Conservation (phyloP, 2,113 vertebrate genomes). For the Halichoeres trimaculatus region DNA sequence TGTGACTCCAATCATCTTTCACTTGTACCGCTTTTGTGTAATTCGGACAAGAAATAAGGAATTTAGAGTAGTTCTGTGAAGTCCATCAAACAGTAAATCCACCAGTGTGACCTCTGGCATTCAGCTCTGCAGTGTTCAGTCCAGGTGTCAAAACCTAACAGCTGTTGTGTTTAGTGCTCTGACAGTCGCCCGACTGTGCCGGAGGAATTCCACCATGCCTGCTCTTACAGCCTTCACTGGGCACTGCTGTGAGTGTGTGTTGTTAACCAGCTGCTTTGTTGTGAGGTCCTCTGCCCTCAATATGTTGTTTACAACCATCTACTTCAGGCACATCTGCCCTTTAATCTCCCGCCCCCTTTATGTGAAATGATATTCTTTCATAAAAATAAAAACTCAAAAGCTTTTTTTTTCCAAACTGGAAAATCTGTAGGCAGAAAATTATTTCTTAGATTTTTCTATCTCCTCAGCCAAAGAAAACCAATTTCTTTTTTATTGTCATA, state of each 20-base stretch:
- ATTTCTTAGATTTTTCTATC: conserved; percentile 63
- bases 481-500: conserved; percentile 76
- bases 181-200: neutral
- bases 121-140: conserved; percentile 3
- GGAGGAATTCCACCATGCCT: neutral
- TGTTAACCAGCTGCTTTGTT: conserved; percentile 5
- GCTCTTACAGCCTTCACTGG: neutral
- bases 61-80: conserved; percentile 9
- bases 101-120: conserved; percentile 14
- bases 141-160: neutral
- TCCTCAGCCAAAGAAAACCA: conserved; percentile 66
- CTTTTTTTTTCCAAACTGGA: conserved; percentile 50
- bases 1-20: conserved; percentile 55
- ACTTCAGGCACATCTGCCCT: conserved; percentile 8
- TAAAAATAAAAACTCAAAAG: conserved; percentile 55
- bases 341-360: conserved; percentile 51
- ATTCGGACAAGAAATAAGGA: conserved; percentile 31
- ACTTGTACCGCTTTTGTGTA: conserved; percentile 33
- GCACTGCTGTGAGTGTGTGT: neutral
- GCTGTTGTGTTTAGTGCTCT: neutral
- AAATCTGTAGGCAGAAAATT: conserved; percentile 49
- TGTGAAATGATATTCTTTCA: conserved; percentile 53
- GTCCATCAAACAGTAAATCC: conserved; percentile 21
- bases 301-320: conserved; percentile 36
- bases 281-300: conserved; percentile 11